Evolutionary conservation across 2,888 invertebrate species (phyloP), one percentile per base, ranked within the genome.

Genomic region (Conops quadrifasciatus): DNA sequence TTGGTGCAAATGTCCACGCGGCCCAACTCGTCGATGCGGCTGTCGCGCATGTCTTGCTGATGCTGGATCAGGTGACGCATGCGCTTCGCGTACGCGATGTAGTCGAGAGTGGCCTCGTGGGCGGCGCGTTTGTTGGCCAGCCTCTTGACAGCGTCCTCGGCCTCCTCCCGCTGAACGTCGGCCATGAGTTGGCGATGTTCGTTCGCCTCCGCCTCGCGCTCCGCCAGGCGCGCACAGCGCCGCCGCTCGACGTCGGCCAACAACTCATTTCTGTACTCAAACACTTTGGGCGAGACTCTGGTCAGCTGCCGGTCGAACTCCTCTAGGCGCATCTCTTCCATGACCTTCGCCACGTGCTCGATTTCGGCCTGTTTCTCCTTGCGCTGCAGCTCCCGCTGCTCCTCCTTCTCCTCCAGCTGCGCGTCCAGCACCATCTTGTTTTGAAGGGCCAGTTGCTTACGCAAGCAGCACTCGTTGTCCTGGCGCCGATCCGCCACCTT

Each of bases 1-100:
- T 83, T 84, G 11, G 81, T 79, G 67, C 78, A 80, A 0, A 74
- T 47, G 21, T 83, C 82, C 2, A 83, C 74, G n/a, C 78, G 78
- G 21, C 71, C 67, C 7, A 83, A 75, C 59, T 83, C 83, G 7
- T 80, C 79, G 3, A 70, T 77, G 67, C 82, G 82, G 5, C 76
- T 76, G 19, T 78, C 72, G 58, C 77, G 73, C 77, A 77, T 76
- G 67, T 78, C 75, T n/a, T 80, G 76, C 19, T 79, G 77, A 26
- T 82, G 78, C 21, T 77, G 58, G 21, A 78, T 78, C 2, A 84
- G 74, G 0, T 74, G 62, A 1, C 80, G 80, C 78, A 84, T 79
- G 2, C 79, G 77, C 1, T 78, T 77, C 16, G 80, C 75, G 70
- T 84, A 85, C 1, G 67, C 72, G 2, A 84, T 77, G 66, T 80